Conservation (phyloP, 37 sponge, comb jelly and placozoan genomes). For the Ianthella basta region DNA sequence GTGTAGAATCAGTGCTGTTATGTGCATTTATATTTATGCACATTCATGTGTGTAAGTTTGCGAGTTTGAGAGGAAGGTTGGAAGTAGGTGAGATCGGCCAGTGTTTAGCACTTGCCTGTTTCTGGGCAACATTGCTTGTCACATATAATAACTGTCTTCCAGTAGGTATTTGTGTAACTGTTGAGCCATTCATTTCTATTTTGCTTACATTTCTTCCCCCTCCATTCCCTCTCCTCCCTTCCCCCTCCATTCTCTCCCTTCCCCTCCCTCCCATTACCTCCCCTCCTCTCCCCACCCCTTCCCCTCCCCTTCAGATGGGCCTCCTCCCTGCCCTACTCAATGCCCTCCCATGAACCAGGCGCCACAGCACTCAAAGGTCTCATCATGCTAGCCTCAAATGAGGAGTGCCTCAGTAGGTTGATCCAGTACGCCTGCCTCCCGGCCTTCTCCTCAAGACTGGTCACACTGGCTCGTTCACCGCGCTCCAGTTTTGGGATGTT, state of each 20-base stretch:
- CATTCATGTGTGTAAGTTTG: too few species aligned
- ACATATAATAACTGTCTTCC: too few species aligned
- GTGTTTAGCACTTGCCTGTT: too few species aligned
- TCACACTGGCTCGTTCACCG: slow-evolving; percentile 32
- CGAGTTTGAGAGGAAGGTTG: too few species aligned
- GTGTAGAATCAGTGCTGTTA: too few species aligned
- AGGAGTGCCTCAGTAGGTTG: slow-evolving; percentile 69
- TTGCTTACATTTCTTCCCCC: too few species aligned
- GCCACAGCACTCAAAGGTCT: slow-evolving; percentile 50
- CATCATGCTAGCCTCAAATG: slow-evolving; percentile 62
- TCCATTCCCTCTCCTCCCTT: neutral
- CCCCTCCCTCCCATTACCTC: neutral
- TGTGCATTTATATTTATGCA: too few species aligned
- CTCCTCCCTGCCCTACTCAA: slow-evolving; percentile 20
- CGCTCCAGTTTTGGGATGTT: slow-evolving; percentile 41
- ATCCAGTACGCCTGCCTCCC: slow-evolving; percentile 77
- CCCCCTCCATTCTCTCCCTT: neutral
- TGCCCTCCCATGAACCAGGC: slow-evolving; percentile 42
- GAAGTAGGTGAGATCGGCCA: too few species aligned
- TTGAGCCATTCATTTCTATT: too few species aligned
- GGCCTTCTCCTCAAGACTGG: slow-evolving; percentile 50
- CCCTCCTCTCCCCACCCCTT: neutral
- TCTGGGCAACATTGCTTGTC: too few species aligned
- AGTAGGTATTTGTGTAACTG: too few species aligned
- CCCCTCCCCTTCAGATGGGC: neutral